Percentiles rank a stretch among this genome's conserved stretches.
Conservation (phyloP, 1,140 invertebrate genomes). For the Lasioglossum baleicum region DNA sequence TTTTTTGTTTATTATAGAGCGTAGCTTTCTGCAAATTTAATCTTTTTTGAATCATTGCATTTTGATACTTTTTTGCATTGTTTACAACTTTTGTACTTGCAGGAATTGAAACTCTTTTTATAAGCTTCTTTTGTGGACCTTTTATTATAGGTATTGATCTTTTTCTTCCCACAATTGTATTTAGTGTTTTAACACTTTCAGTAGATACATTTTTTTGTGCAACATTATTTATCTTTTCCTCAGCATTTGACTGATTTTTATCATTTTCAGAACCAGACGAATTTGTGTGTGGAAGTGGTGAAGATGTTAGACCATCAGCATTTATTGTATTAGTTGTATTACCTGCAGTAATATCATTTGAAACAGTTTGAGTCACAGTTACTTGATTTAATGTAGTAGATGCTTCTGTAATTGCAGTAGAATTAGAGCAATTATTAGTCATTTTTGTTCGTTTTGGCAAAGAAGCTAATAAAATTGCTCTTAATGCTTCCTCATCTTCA, state of each 20-base stretch:
- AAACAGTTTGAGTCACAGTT: constrained; percentile 1
- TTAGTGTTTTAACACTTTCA: not conserved
- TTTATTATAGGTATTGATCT: constrained; percentile 39
- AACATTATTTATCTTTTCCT: not conserved
- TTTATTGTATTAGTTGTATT: no score
- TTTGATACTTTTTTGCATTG: constrained; percentile 71
- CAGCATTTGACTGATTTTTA: constrained; percentile 16
- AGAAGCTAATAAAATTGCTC: constrained; percentile 73
- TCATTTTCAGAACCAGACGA: constrained; percentile 4
- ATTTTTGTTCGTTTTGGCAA: constrained; percentile 68
- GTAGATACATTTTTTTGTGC: not conserved
- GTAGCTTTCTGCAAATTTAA: constrained; percentile 66
- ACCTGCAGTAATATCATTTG: not conserved
- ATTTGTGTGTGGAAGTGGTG: not conserved
- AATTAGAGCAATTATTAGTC: constrained; percentile 19
- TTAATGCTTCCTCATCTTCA: constrained; percentile 75
- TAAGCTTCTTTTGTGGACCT: constrained; percentile 60
- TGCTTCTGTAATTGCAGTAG: not conserved
- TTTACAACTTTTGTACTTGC: constrained; percentile 69
- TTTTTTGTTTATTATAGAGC: constrained; percentile 24
- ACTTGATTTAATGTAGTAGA: constrained; percentile 2
- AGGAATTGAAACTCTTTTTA: constrained; percentile 61
- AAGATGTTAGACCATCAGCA: not conserved
- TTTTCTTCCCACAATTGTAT: constrained; percentile 21
- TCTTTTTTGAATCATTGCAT: constrained; percentile 64